Evolutionary conservation across 2,888 invertebrate genomes (phyloP), one percentile per base, ranked within the genome.

Genomic region (Papilio protenor): DNA sequence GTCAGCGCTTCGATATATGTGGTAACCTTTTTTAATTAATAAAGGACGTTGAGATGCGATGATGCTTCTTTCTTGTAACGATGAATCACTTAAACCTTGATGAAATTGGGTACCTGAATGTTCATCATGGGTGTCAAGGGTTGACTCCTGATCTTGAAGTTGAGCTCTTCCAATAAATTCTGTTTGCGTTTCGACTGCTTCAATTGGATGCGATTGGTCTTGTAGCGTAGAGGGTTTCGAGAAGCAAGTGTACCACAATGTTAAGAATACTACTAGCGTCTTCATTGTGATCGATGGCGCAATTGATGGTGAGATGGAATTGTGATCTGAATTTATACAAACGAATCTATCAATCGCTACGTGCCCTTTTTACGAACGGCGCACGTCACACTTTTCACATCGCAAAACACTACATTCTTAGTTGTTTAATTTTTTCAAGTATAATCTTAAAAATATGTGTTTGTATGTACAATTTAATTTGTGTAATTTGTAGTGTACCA

Each of bases 1-100:
- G 16, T 90, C 91, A n/a, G 92, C 92, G 81, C 91, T 88, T 18
- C 92, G 89, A 81, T 89, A 93, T 6, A 91, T 81, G 40, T 87
- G 89, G 78, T 91, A 89, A 4, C 90, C 91, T 81, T 91, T 92
- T 83, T 91, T 91, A 8, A 92, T 88, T 33, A 92, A 86, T 70
- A 92, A 84, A 6, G 92, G 91, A 76, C 90, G 92, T 78, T 90
- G 91, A 71, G 87, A 80, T 64, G 81, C 81, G 11, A 86, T n/a
- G 49, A 55, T 83, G 77, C 85, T 90, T 82, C 89, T 87, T 78
- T 81, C 89, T 76, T 81, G 83, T 33, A 79, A 79, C 27, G 83
- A 82, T 77, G 80, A 79, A 75, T 66, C 84, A 73, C 74, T 78
- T 75, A 69, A 14, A 84, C 81, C 27, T 57, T 64, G 64, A 40